Evolutionary conservation across 1,140 invertebrate species (phyloP).

Genomic region (Habropoda laboriosa): DNA sequence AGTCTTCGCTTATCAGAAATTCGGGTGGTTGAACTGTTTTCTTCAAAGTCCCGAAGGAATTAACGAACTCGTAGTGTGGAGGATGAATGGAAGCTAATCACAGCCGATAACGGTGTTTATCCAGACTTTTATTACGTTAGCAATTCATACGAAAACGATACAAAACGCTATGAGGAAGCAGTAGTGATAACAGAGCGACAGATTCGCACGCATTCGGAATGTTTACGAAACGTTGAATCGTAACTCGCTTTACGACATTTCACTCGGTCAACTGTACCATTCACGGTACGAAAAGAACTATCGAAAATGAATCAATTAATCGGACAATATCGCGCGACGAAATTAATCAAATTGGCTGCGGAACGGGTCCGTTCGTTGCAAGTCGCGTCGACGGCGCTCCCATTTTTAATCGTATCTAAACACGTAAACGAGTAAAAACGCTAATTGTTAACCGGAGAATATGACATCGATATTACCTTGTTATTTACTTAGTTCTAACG

Average conservation of each 20-base stretch:
- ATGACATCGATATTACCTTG: constrained; percentile 39
- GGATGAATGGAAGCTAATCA: too few relatives aligned
- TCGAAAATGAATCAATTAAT: background rate
- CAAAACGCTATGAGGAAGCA: too few relatives aligned
- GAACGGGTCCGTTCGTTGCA: constrained; percentile 15
- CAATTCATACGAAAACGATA: too few relatives aligned
- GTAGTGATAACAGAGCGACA: too few relatives aligned
- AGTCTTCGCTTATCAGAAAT: too few relatives aligned
- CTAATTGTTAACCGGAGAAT: constrained; percentile 27
- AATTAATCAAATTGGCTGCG: constrained; percentile 12
- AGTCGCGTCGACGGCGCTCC: background rate
- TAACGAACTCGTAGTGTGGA: too few relatives aligned
- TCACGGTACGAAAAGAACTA: background rate
- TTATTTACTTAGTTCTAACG: constrained; percentile 31
- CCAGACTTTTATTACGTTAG: too few relatives aligned
- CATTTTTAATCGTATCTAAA: constrained; percentile 41
- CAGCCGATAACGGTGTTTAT: too few relatives aligned
- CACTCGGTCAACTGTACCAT: background rate
- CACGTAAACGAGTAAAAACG: background rate
- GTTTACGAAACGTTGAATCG: too few relatives aligned
- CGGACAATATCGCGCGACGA: background rate
- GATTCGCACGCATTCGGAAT: too few relatives aligned
- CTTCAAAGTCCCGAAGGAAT: too few relatives aligned
- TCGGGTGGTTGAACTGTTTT: too few relatives aligned
- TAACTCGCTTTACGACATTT: background rate